These are phyloP conservation scores for Drosophila borealis DNA, from an alignment of 2,888 invertebrate species.

Conservation along the genomic window DNA sequence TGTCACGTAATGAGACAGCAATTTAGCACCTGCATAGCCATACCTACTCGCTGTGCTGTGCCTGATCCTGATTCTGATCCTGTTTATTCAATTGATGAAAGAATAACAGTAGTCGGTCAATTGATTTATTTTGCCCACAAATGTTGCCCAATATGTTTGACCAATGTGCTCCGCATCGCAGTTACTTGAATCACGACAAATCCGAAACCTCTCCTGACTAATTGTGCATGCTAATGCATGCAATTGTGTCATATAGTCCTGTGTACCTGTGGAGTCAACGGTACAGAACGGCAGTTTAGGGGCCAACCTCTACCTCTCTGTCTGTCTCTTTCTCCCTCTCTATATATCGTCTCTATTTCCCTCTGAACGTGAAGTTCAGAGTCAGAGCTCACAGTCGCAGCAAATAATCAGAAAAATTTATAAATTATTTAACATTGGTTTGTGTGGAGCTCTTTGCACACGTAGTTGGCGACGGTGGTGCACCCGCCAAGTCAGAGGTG, in stretches of 20 bases:
- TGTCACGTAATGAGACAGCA: constrained; percentile 73
- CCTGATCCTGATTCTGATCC: constrained; percentile 20
- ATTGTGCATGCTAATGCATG: constrained; percentile 80
- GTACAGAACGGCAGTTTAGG: constrained; percentile 40
- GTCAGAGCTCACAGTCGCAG: constrained; percentile 31
- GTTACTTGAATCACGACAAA: constrained; percentile 58
- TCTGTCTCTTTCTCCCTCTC: no score
- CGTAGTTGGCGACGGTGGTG: constrained; percentile 47
- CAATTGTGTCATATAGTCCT: constrained; percentile 74
- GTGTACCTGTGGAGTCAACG: constrained; percentile 69
- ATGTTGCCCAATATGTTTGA: constrained; percentile 52
- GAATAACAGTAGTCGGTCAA: constrained; percentile 64
- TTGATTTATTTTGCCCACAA: constrained; percentile 62
- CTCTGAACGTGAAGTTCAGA: constrained; percentile 55
- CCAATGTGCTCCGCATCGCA: constrained; percentile 37
- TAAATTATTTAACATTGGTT: constrained; percentile 75
- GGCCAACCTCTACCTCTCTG: constrained; percentile 4
- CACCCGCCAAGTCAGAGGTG: constrained; percentile 77
- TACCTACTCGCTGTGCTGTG: constrained; percentile 9
- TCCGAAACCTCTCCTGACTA: constrained; percentile 54
- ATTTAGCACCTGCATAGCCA: constrained; percentile 68
- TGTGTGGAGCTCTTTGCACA: constrained; percentile 40
- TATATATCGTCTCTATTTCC: neutral
- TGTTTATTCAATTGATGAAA: constrained; percentile 68
- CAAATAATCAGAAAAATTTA: constrained; percentile 60